Evolutionary conservation across 2,797 vertebrate genomes (phyloP), one percentile per base, ranked within the genome.

Genomic region (Trichosurus vulpecula): DNA sequence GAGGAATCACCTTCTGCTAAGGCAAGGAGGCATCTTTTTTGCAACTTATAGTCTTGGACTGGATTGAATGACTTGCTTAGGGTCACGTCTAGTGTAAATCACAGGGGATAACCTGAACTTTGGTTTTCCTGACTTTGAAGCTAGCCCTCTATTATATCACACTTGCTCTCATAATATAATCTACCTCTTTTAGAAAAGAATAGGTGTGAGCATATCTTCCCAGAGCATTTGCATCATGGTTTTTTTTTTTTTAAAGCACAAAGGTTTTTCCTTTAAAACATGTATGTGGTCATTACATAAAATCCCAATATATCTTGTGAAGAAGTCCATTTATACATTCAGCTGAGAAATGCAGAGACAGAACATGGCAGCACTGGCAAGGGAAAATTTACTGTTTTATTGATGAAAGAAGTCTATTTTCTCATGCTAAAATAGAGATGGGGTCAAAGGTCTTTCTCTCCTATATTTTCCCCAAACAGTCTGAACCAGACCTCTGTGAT

Each of bases 381-480:
- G 57, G 92, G 51, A 92, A 96, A 96, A 91, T 47, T 94, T 91
- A 94, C 95, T 92, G 89, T 92, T 92, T 97, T 93, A 54, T 74
- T 94, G 58, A 93, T 25, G 25, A 92, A 31, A n/a, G n/a, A 58
- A 91, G 94, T 92, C 90, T 94, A 89, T 90, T 92, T 96, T 91
- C 55, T 41, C 30, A n/a, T 81, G 56, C 91, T 55, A 92, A 57
- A n/a, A 92, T 90, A 90, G 58, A 96, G 92, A 57, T 12, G 61
- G 56, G 4, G 51, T 11, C 25, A 31, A 51, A 93, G 94, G 47
- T 57, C 54, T 93, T 1, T 58, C 5, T 25, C 30, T 56, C 12
- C 47, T 54, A 13, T 35, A 41, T 16, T 91, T 52, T n/a, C 54
- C 90, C 9, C 1, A 29, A 91, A 57, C 1, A 66, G n/a, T 31